A percentile compares a stretch with the other conserved stretches of the same genome.
phyloP scores from a whole-genome alignment of 2,797 vertebrate genomes.

The Myioborus miniatus region DNA sequence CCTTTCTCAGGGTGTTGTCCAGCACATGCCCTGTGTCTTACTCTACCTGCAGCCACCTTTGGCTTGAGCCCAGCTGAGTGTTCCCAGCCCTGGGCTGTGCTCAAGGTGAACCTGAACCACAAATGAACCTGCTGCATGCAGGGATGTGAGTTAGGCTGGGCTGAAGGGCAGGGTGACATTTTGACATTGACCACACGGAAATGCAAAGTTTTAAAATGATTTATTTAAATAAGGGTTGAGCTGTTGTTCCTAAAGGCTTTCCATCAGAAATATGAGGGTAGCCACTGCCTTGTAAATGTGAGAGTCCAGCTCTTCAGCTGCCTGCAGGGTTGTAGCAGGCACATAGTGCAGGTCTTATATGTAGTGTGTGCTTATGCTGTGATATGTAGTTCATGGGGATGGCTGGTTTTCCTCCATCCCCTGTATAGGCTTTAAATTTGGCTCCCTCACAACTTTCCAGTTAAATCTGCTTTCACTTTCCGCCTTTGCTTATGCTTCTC shows the following conservation, averaged over 20 bases:
- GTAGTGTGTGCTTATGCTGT: rapidly evolving
- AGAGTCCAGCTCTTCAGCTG: not conserved
- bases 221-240: not conserved
- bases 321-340: not conserved
- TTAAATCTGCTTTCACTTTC: not conserved
- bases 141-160: not conserved
- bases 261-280: not conserved
- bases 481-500: not conserved
- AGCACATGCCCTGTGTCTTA: not conserved
- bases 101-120: not conserved
- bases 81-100: not conserved
- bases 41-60: not conserved
- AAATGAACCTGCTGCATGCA: not conserved
- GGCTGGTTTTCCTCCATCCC: not conserved
- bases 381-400: not conserved
- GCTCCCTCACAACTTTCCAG: not conserved
- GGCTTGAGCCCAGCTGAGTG: not conserved
- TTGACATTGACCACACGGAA: not conserved
- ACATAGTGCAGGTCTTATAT: rapidly evolving
- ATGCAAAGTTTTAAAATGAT: not conserved
- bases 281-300: not conserved
- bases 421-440: not conserved
- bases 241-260: not conserved
- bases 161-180: not conserved
- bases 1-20: not conserved